These are phyloP conservation scores for Lucilia cuprina DNA, from an alignment of 1,140 invertebrate genomes.

Conservation along the genomic window DNA sequence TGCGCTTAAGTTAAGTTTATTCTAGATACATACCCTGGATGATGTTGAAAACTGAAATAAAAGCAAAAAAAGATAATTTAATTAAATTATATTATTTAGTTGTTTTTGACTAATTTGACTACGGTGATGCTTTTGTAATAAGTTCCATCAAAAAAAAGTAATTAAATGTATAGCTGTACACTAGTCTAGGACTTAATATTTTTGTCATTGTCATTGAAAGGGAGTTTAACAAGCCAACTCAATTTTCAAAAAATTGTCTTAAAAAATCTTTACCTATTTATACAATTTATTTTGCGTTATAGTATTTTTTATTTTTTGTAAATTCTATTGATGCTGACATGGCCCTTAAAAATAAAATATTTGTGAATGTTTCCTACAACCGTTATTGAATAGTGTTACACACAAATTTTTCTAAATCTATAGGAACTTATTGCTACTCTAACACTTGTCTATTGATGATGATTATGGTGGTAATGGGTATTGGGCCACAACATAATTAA, in stretches of 20 bases:
- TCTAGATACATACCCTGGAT: too few relatives aligned
- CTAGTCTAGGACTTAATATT: too few relatives aligned
- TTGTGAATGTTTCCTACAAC: background rate
- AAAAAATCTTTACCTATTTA: background rate
- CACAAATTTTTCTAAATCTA: background rate
- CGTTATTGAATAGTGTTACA: background rate
- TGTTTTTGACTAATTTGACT: too few relatives aligned
- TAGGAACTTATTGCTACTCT: background rate
- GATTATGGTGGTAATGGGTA: slow-evolving; percentile 1
- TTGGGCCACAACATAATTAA: slow-evolving; percentile 8
- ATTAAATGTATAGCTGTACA: too few relatives aligned
- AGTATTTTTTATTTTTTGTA: background rate
- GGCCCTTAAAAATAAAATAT: background rate
- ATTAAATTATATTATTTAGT: too few relatives aligned
- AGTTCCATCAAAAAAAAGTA: too few relatives aligned
- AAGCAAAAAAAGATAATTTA: too few relatives aligned
- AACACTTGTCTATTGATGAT: background rate
- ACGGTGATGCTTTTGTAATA: too few relatives aligned
- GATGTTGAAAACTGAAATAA: too few relatives aligned
- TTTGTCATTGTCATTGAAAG: too few relatives aligned
- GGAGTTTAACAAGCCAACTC: background rate
- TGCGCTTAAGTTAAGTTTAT: too few relatives aligned
- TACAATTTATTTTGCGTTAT: background rate
- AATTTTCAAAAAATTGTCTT: background rate
- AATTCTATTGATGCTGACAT: background rate